Evolutionary conservation across 53 echinoderm and acorn worm genomes (phyloP), one percentile per base, ranked within the genome.

Genomic region (Arbacia lixula): DNA sequence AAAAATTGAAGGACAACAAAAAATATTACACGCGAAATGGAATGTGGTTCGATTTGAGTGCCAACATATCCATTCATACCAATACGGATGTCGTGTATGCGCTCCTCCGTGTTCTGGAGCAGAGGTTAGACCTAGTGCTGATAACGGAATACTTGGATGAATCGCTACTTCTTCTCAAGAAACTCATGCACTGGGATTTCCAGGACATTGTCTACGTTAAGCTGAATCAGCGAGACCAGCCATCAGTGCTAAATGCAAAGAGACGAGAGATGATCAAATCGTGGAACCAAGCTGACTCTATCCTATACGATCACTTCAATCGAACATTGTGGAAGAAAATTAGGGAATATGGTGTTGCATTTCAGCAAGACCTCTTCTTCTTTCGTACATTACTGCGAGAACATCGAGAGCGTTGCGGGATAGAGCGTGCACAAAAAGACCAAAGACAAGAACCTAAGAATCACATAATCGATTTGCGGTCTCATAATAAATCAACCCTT

Each of bases 91-190:
- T 38, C 10, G 58, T 89, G 17, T 14, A 66, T 14, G 31, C 36
- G 11, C 62, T 38, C 14, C 84, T 89, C 1, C 26, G 49, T 19
- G 36, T 39, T 36, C 27, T 89, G 12, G 76, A 74, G 19, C 42
- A 66, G 22, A 43, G 56, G 35, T 53, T 89, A 4, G 56, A 53
- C 29, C 84, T 89, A 33, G 76, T 89, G 6, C 83, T 88, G 8
- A 61, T 88, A 8, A 61, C 49, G 36, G 88, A 88, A 53, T 88
- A 88, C 38, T 73, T 89, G 8, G 89, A 89, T 36, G 89, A 89
- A 56, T 89, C 89, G 20, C 67, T 89, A 57, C 55, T 89, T 19
- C 42, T 89, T 17, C 60, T 89, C 10, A 89, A 85, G 63, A 46
- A 76, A 52, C 54, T 76, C 5, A 84, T 89, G 33, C 52, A 85